Percentiles rank a stretch among this genome's conserved stretches.
phyloP scores from a whole-genome alignment of 2,113 vertebrate species.

The Eubucco bourcierii region DNA sequence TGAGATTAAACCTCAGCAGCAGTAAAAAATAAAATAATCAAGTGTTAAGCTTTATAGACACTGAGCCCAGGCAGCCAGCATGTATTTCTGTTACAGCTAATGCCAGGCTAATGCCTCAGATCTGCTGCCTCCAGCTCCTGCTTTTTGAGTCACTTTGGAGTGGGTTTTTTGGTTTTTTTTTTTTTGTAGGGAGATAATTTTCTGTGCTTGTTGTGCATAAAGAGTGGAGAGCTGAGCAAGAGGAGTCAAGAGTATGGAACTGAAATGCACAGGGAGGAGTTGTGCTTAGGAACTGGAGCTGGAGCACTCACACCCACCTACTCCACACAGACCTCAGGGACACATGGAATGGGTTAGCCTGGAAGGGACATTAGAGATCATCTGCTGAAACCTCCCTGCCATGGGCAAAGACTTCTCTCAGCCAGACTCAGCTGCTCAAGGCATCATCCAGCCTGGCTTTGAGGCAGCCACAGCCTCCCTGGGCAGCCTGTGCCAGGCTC shows the following conservation, averaged over 20 bases:
- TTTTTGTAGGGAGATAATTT: not conserved
- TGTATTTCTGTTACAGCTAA: not conserved
- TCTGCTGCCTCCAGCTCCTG: not conserved
- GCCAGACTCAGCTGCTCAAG: too few species aligned
- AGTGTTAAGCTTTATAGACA: not conserved
- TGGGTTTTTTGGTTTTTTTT: too few species aligned
- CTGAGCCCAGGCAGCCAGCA: not conserved
- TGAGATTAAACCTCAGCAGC: conserved; percentile 4
- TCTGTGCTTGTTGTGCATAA: not conserved
- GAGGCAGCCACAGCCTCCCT: too few species aligned
- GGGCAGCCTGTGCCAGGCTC: too few species aligned
- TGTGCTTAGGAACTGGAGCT: not conserved
- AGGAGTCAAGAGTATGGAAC: not conserved
- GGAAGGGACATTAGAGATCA: too few species aligned
- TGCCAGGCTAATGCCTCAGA: not conserved
- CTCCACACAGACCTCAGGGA: not conserved
- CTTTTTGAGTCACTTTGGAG: not conserved
- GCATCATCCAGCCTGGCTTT: too few species aligned
- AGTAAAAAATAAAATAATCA: not conserved
- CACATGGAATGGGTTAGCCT: too few species aligned
- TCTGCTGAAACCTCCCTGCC: too few species aligned
- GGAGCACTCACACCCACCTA: not conserved
- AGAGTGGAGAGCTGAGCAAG: not conserved
- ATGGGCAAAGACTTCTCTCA: too few species aligned
- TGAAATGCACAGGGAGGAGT: not conserved